Base-by-base conservation (phyloP, 1,140 invertebrate genomes). In the Ladona fulva region DNA sequence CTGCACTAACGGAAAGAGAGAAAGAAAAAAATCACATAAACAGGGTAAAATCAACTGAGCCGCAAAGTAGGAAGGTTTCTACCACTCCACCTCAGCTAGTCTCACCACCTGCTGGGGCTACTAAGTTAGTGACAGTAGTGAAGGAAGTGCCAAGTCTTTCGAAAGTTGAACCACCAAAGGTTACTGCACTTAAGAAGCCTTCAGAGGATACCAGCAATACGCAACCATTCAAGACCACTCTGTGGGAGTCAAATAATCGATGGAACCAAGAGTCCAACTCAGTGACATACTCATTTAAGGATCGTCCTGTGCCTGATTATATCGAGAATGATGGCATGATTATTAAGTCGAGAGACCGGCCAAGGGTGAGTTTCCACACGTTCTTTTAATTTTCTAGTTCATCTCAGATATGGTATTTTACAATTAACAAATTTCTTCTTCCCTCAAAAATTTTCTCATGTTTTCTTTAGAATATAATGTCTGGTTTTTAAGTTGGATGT, bases 211-310 rank as follows among this genome's bases (percentile, higher is more conserved):
- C 52, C 1, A 16, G 16, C n/a, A 12, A 66, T 66, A 66, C 14
- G n/a, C 14, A 16, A 16, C 52, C 52, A 16, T 16, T 66, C 16
- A 66, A 66, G 52, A 66, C 52, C 14, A 22, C 16, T 19, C n/a
- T 66, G 3, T 66, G 52, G 52, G 52, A 66, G 14, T 66, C 52
- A 19, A 16, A 87, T 78, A 87, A 87, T 83, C 81, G 86, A 25
- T 86, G 88, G 85, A 85, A 88, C 81, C 85, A 88, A 75, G 85
- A 87, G 78, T 81, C 84, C 84, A 93, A 90, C 80, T 91, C 92
- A 12, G 92, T 95, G 85, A 93, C 95, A 75, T 95, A 95, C 85
- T 94, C 95, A 86, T 96, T 95, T 85, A 93, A 91, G 80, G 88
- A 90, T 83, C 89, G 92, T 81, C 93, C 93, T 83, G 93, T 95